Conservation (phyloP, 2,888 invertebrate species). For the Poecilus cupreus region DNA sequence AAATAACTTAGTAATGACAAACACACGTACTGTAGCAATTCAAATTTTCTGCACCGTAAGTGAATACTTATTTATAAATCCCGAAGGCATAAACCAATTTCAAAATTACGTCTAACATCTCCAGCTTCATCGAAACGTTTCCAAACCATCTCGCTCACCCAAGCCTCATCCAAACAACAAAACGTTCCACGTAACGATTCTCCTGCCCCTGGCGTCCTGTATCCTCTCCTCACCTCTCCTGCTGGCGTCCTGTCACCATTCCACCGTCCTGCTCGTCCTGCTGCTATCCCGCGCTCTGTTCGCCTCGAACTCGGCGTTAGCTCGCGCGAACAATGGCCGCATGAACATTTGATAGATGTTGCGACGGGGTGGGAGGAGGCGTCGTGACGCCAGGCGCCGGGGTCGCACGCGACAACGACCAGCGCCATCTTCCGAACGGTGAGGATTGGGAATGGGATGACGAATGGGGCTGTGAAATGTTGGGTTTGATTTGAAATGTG, state of each 20-base stretch:
- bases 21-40: no score
- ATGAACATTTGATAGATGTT: slow-evolving; percentile 54
- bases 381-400: slow-evolving; percentile 5
- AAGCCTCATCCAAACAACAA: slow-evolving; percentile 11
- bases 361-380: neutral
- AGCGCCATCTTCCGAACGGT: slow-evolving; percentile 1
- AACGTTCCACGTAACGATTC: slow-evolving; percentile 41
- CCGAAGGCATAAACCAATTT: no score
- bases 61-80: no score
- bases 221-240: neutral
- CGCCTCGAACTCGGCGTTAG: neutral
- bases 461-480: neutral
- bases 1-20: no score
- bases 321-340: slow-evolving; percentile 50
- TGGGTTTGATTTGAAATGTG: neutral
- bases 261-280: neutral
- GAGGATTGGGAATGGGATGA: neutral
- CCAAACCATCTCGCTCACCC: neutral
- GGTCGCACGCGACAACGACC: neutral
- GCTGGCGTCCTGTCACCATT: no score
- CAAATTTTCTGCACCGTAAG: no score
- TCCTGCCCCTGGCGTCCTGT: neutral
- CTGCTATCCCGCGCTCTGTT: neutral
- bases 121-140: no score
- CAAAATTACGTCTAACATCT: no score